A percentile compares a stretch with the other conserved stretches of the same genome.
These are phyloP conservation scores for Helogale parvula DNA, from an alignment of 2,113 vertebrate genomes.

Conservation along the genomic window DNA sequence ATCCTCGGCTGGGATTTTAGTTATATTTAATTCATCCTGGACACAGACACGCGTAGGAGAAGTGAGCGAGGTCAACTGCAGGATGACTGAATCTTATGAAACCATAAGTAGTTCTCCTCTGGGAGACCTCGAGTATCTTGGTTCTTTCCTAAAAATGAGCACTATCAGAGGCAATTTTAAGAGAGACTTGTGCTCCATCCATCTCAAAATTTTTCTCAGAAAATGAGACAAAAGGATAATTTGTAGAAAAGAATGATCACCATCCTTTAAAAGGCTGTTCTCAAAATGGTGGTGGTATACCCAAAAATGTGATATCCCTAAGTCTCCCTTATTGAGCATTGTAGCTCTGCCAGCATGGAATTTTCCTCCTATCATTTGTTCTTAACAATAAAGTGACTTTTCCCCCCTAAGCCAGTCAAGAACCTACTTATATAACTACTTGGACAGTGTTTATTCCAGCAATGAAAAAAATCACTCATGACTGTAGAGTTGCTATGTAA, in stretches of 20 bases:
- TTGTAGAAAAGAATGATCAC: background rate
- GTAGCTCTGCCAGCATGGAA: background rate
- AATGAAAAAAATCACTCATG: background rate
- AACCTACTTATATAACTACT: background rate
- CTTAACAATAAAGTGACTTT: background rate
- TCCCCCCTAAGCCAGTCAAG: background rate
- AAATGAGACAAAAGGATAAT: background rate
- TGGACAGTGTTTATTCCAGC: background rate
- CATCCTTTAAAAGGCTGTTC: background rate
- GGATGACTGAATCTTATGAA: background rate
- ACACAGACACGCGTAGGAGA: background rate
- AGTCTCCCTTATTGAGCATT: background rate
- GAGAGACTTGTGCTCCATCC: background rate
- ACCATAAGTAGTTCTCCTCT: background rate
- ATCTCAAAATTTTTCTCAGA: background rate
- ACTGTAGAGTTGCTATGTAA: background rate
- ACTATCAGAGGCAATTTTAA: background rate
- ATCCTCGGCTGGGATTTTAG: background rate
- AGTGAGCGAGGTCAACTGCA: background rate
- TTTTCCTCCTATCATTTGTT: constrained; percentile 1
- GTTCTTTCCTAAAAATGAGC: background rate
- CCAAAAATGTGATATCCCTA: background rate
- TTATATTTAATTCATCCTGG: background rate
- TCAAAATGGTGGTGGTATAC: background rate
- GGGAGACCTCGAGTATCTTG: too few relatives aligned